phyloP scores from a whole-genome alignment of 1,140 invertebrate species.

The Galleria mellonella region DNA sequence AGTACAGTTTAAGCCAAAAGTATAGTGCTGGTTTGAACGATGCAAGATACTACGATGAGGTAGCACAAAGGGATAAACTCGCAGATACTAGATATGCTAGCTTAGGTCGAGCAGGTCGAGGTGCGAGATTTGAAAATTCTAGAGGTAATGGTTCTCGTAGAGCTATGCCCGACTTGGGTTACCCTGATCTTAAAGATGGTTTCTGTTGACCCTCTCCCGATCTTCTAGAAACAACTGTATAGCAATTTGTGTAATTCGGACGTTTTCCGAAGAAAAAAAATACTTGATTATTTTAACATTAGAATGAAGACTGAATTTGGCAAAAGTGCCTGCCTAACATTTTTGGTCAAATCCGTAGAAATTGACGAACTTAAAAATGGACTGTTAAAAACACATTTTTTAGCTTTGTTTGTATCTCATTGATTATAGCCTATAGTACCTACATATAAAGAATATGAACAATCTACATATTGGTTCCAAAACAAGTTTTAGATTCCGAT shows the following conservation, averaged over 20 bases:
- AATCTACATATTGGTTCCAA: background rate
- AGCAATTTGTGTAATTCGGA: conserved; percentile 24
- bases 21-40: conserved; percentile 72
- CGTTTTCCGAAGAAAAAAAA: conserved; percentile 8
- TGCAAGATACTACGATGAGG: conserved; percentile 68
- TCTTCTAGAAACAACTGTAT: conserved; percentile 78
- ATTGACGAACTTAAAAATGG: background rate
- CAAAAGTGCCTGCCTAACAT: conserved; percentile 47
- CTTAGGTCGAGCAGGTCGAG: conserved; percentile 71
- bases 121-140: conserved; percentile 48
- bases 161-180: conserved; percentile 74
- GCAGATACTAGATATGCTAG: conserved; percentile 64
- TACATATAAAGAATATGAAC: background rate
- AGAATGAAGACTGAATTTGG: conserved; percentile 63
- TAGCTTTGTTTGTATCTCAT: background rate
- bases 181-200: conserved; percentile 80
- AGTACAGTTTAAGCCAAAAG: conserved; percentile 72
- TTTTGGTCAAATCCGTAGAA: conserved; percentile 19
- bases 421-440: background rate
- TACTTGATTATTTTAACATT: conserved; percentile 28
- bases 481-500: background rate
- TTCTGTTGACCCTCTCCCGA: conserved; percentile 83
- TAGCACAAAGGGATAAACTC: conserved; percentile 65
- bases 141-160: conserved; percentile 62
- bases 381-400: background rate